These are phyloP conservation scores for Drosophila ohnishii DNA, from an alignment of 1,140 invertebrate species.

Conservation along the genomic window DNA sequence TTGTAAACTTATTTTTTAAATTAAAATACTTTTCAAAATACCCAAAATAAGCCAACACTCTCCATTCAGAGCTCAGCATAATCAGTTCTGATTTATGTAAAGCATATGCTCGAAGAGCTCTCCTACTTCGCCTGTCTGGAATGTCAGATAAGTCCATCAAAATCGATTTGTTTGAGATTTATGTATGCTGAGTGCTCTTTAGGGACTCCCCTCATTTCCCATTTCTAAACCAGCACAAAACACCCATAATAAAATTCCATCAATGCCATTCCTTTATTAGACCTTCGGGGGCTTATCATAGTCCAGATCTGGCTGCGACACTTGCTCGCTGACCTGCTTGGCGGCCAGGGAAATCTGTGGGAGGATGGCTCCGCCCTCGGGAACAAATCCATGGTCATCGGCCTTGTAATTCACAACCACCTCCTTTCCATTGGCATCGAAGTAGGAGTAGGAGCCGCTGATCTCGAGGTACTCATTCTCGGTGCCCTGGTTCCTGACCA, in stretches of 20 bases:
- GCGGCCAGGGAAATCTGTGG: slow-evolving; percentile 68
- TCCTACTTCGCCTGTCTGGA: background rate
- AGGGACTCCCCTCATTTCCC: background rate
- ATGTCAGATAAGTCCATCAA: background rate
- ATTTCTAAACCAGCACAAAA: background rate
- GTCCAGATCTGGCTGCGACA: slow-evolving; percentile 45
- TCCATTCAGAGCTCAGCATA: background rate
- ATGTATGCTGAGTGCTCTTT: background rate
- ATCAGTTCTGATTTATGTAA: background rate
- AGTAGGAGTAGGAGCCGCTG: slow-evolving; percentile 72
- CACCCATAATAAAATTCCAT: background rate
- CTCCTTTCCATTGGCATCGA: slow-evolving; percentile 72
- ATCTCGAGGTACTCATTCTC: slow-evolving; percentile 69
- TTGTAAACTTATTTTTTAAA: background rate
- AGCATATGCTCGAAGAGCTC: background rate
- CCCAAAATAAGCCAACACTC: background rate
- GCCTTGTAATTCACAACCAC: slow-evolving; percentile 75
- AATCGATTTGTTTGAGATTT: background rate
- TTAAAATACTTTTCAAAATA: background rate
- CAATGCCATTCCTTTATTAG: slow-evolving; percentile 35
- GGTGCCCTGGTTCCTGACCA: slow-evolving; percentile 62
- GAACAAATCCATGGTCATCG: slow-evolving; percentile 75
- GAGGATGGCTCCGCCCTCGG: slow-evolving; percentile 67
- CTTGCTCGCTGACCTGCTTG: slow-evolving; percentile 59
- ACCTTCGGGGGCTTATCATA: slow-evolving; percentile 58